phyloP scores from a whole-genome alignment of 2,113 vertebrate species.

The Callionymus lyra region DNA sequence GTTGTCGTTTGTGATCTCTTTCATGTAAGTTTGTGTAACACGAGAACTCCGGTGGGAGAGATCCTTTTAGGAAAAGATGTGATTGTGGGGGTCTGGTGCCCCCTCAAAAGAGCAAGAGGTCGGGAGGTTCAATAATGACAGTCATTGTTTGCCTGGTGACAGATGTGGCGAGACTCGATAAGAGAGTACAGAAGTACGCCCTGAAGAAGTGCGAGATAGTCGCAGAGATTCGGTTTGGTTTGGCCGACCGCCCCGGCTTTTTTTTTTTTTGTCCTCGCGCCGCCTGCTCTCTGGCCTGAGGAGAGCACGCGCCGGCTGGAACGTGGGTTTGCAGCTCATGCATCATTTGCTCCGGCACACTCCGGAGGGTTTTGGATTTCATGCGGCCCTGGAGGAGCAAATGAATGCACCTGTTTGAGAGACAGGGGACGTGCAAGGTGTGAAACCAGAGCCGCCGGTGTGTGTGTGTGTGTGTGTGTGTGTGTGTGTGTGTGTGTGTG shows the following conservation, averaged over 20 bases:
- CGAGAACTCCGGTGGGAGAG: constrained; percentile 22
- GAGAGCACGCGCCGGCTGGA: constrained; percentile 2
- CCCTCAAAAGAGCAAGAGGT: constrained; percentile 22
- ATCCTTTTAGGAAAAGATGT: constrained; percentile 14
- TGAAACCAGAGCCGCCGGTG: constrained; percentile 26
- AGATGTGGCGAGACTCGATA: constrained; percentile 1
- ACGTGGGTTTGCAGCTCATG: constrained; percentile 5
- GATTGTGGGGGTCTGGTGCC: constrained; percentile 6
- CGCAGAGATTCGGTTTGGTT: constrained; percentile 9
- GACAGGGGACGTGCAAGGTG: constrained; percentile 2
- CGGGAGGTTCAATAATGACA: constrained; percentile 33
- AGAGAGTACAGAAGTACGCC: too few relatives aligned
- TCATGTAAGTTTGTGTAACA: constrained; percentile 28
- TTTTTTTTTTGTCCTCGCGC: constrained; percentile 8
- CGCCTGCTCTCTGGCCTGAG: not conserved
- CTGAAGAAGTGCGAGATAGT: constrained; percentile 10
- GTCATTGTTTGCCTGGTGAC: constrained; percentile 21
- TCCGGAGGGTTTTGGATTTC: constrained; percentile 46
- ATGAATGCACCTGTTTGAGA: constrained; percentile 48
- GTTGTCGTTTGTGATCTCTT: constrained; percentile 15
- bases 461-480: constrained; percentile 3
- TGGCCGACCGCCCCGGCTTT: constrained; percentile 14
- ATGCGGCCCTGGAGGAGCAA: constrained; percentile 22
- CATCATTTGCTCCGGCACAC: constrained; percentile 44
- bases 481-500: constrained; percentile 22